Conservation (phyloP, 2,888 invertebrate species). For the Rhimphoctona megacephalus region DNA sequence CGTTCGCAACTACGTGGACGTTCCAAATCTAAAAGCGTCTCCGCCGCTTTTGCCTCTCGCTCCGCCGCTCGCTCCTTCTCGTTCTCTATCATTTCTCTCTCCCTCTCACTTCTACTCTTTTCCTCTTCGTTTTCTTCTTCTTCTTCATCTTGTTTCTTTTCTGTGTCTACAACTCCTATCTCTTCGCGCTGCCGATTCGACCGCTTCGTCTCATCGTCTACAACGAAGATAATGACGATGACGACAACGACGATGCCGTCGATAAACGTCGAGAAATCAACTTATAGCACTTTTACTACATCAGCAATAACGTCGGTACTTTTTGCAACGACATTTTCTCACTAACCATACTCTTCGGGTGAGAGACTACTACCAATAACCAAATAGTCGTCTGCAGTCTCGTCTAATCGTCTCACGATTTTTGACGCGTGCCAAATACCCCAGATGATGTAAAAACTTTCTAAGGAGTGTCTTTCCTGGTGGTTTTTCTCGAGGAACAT, state of each 20-base stretch:
- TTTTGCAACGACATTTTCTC: slow-evolving; percentile 45
- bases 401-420: slow-evolving; percentile 54
- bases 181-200: slow-evolving; percentile 71
- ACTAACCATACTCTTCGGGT: slow-evolving; percentile 33
- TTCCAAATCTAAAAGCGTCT: slow-evolving; percentile 84
- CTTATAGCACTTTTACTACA: slow-evolving; percentile 53
- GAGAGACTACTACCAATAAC: slow-evolving; percentile 38
- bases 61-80: slow-evolving; percentile 65
- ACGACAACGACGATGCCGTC: slow-evolving; percentile 44
- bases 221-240: slow-evolving; percentile 52
- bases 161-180: slow-evolving; percentile 67
- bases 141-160: slow-evolving; percentile 60
- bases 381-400: slow-evolving; percentile 41
- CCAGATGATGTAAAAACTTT: slow-evolving; percentile 32
- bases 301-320: slow-evolving; percentile 53
- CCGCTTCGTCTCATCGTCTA: slow-evolving; percentile 58
- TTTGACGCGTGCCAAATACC: slow-evolving; percentile 64
- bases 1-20: slow-evolving; percentile 82
- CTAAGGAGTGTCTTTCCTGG: slow-evolving; percentile 22
- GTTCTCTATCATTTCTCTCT: slow-evolving; percentile 67
- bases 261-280: slow-evolving; percentile 52
- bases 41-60: slow-evolving; percentile 77
- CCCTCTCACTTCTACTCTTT: slow-evolving; percentile 59
- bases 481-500: slow-evolving; percentile 29
- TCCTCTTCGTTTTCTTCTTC: slow-evolving; percentile 62